These are phyloP conservation scores for Sprattus sprattus DNA, from an alignment of 2,113 vertebrate genomes.

Conservation along the genomic window DNA sequence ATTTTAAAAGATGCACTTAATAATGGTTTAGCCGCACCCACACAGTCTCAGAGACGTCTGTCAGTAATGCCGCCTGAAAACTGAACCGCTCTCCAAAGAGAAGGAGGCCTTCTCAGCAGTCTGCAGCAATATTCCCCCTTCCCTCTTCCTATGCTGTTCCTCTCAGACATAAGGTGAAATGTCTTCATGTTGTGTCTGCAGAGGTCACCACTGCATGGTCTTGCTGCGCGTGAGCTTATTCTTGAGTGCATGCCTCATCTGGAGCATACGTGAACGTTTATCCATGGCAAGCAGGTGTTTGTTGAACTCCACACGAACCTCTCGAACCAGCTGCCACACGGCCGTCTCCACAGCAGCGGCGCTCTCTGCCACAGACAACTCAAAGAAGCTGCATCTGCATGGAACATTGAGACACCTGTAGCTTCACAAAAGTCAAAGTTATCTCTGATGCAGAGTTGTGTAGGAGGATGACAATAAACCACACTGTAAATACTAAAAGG, in stretches of 20 bases:
- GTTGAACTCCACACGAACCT: constrained; percentile 50
- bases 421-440: not conserved
- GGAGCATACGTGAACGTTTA: constrained; percentile 53
- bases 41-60: not conserved
- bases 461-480: no score
- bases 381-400: constrained; percentile 52
- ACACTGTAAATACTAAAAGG: no score
- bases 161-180: not conserved
- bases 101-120: not conserved
- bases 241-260: constrained; percentile 52
- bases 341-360: constrained; percentile 45
- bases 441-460: no score
- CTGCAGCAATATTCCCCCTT: not conserved
- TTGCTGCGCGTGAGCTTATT: constrained; percentile 58
- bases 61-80: not conserved
- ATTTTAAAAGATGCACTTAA: not conserved
- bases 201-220: constrained; percentile 60
- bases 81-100: not conserved
- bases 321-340: constrained; percentile 44
- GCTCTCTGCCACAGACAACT: constrained; percentile 56
- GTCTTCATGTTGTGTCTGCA: not conserved
- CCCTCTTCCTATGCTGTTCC: not conserved
- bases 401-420: not conserved
- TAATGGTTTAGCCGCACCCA: not conserved
- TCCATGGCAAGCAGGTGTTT: constrained; percentile 51